These are phyloP conservation scores for Drosophila leontia DNA, from an alignment of 1,140 invertebrate species.

Conservation along the genomic window DNA sequence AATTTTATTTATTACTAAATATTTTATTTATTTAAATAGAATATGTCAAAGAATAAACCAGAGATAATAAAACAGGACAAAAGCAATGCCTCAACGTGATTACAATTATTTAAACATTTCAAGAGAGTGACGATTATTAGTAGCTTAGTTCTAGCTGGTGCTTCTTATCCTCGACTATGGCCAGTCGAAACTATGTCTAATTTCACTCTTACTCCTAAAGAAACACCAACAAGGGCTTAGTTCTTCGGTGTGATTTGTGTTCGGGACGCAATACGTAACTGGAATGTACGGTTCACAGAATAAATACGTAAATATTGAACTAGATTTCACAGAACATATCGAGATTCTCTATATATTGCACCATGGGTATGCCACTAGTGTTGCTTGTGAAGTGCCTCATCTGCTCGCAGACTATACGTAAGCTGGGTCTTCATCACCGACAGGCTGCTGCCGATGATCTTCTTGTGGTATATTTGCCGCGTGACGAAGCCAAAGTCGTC, in stretches of 20 bases:
- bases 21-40: constrained; percentile 84
- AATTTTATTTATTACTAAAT: constrained; percentile 81
- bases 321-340: constrained; percentile 51
- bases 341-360: constrained; percentile 49
- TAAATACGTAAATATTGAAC: constrained; percentile 50
- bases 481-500: constrained; percentile 75
- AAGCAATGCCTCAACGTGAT: constrained; percentile 46
- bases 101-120: constrained; percentile 44
- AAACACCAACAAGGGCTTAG: constrained; percentile 5
- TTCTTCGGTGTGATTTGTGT: constrained; percentile 35
- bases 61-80: constrained; percentile 80
- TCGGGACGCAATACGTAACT: constrained; percentile 52
- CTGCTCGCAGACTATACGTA: constrained; percentile 58
- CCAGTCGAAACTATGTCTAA: neutral
- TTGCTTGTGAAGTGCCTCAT: constrained; percentile 66
- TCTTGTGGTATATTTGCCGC: constrained; percentile 83
- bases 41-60: constrained; percentile 81
- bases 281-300: constrained; percentile 37
- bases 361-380: constrained; percentile 47
- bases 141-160: constrained; percentile 3
- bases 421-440: constrained; percentile 81
- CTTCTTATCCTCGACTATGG: neutral
- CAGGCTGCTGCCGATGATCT: constrained; percentile 78
- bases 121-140: constrained; percentile 10
- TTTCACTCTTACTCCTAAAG: constrained; percentile 3